Evolutionary conservation across 2,888 invertebrate genomes (phyloP), one percentile per base, ranked within the genome.

Genomic region (Ophion costatus): DNA sequence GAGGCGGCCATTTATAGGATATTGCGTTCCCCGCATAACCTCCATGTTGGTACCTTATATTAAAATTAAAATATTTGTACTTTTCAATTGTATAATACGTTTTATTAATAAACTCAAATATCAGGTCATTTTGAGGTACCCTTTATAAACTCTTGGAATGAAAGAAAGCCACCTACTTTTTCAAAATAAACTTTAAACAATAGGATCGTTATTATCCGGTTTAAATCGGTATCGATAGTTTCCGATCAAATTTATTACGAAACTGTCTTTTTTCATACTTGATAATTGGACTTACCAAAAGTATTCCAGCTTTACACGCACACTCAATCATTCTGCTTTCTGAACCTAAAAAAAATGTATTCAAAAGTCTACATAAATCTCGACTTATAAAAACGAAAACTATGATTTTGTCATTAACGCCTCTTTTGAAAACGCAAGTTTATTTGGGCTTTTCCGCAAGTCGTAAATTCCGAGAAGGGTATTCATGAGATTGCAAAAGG

Each of bases 81-180:
- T 29, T 29, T 29, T 29, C 29, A 29, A 29, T 29, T 29, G 29
- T 4, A 29, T 29, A 29, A 29, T 29, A 4, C 29, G 29, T 29
- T 29, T 29, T 29, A 29, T 29, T 29, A 29, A 29, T 29, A 29
- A 29, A 29, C 4, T 0, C 0, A 1, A 29, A 29, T 29, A 4
- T 29, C 29, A 4, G 29, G 29, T 4, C 29, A 29, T 29, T 29
- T 29, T 29, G 29, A 29, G 29, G 0, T 4, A 29, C 4, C 29
- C 29, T 29, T 29, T 73, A 61, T 42, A 51, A 63, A 87, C 83
- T 6, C 83, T 84, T 69, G 17, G 51, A 63, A 38, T 17, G 33
- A 51, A 57, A 51, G 22, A 59, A 59, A 22, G 59, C 10, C 6
- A 20, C 59, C 20, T 59, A 59, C 22, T 59, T 11, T 51, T 17